phyloP scores from a whole-genome alignment of 2,888 invertebrate species.

The Yponomeuta sedellus region DNA sequence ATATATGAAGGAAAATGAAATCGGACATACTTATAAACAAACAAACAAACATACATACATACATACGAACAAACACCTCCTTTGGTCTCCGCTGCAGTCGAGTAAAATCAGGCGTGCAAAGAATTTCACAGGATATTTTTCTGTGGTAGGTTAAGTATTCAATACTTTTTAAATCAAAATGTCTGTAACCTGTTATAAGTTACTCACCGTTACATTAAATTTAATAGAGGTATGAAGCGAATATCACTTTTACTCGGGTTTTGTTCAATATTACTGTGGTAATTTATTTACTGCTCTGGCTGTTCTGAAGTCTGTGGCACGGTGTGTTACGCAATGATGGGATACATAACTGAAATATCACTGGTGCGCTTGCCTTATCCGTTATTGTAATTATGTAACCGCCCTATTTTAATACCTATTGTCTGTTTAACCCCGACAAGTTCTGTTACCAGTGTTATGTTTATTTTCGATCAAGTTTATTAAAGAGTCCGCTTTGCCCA shows the following conservation, averaged over 20 bases:
- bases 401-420: constrained; percentile 60
- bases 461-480: constrained; percentile 52
- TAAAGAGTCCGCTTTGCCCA: constrained; percentile 20
- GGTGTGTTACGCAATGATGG: constrained; percentile 45
- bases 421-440: constrained; percentile 44
- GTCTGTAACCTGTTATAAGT: background rate
- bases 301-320: constrained; percentile 31
- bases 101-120: too few relatives aligned
- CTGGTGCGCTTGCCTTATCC: constrained; percentile 25
- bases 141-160: too few relatives aligned
- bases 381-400: constrained; percentile 54
- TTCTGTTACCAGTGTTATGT: constrained; percentile 43
- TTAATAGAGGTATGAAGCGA: background rate
- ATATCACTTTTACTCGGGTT: background rate
- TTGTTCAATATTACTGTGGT: too few relatives aligned
- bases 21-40: too few relatives aligned
- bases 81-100: too few relatives aligned
- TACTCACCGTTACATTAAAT: background rate
- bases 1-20: too few relatives aligned
- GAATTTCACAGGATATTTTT: too few relatives aligned
- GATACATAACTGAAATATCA: constrained; percentile 31
- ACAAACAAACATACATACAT: too few relatives aligned
- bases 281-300: background rate
- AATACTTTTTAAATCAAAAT: background rate
- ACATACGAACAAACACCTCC: too few relatives aligned